Base-by-base conservation (phyloP, 2,113 vertebrate genomes). In the Trichomycterus rosablanca region DNA sequence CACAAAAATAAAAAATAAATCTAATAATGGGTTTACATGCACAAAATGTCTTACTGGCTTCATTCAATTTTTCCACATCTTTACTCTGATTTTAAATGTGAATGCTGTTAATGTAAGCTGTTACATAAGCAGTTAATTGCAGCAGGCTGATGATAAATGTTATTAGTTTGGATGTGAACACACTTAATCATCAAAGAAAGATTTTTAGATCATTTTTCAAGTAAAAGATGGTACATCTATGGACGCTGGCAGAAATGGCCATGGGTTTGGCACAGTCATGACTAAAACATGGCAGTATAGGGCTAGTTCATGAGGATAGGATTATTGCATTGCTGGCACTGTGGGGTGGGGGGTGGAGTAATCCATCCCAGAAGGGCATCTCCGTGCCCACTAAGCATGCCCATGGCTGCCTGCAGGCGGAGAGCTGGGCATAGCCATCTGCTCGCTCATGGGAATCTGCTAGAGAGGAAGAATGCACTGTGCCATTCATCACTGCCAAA, bases 261-360 rank as follows among this genome's bases (percentile, higher is more conserved):
- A 65, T 80, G 69, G 19, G 81, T 87, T 87, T 88, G 86, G 86
- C 84, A 85, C 84, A 83, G 84, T 85, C 76, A 80, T 68, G 51
- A 40, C 45, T 43, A 52, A 78, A 80, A 79, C 78, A 67, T 79
- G 63, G 80, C 66, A 50, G 76, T 49, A 77, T 82, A 73, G 74
- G 66, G 30, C 71, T 77, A 78, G 79, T 76, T 70, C 70, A 81
- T 78, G 81, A 84, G 83, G 83, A 83, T 74, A 69, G 75, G 75
- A 76, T 87, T 87, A 87, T 87, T 84, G 82, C 86, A 76, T 84
- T 66, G 75, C 65, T 74, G 66, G 76, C 64, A 60, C 50, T 57
- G 65, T 63, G 37, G 48, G 72, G 70, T 59, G 8, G 53, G 54
- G 42, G 48, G 50, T 40, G 45, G 39, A 37, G 60, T 80, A 78